Conservation (phyloP, 1,140 invertebrate genomes). For the Fragariocoptes setiger region DNA sequence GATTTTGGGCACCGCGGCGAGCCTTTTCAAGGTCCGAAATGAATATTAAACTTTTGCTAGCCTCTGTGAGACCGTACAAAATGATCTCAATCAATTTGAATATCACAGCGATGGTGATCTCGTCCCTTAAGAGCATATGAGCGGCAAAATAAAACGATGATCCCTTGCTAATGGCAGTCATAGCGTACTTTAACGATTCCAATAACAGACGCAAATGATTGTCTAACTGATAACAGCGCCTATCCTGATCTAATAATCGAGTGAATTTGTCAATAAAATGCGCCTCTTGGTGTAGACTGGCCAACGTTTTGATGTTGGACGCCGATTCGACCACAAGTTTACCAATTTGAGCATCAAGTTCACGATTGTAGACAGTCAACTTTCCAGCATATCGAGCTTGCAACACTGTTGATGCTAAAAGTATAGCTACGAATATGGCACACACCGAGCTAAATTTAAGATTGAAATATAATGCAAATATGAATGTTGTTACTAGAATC, state of each 20-base stretch:
- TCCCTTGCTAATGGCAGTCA: neutral
- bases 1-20: neutral
- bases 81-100: neutral
- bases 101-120: neutral
- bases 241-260: neutral
- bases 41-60: neutral
- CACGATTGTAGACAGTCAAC: neutral
- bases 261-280: constrained; percentile 2
- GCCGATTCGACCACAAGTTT: constrained; percentile 17
- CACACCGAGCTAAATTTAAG: neutral
- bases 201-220: neutral
- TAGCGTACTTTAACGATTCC: neutral
- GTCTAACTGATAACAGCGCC: neutral
- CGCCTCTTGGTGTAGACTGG: constrained; percentile 18
- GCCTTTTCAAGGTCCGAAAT: neutral
- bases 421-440: neutral
- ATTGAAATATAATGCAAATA: neutral
- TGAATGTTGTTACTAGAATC: neutral
- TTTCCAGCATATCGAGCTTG: neutral
- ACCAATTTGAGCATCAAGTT: neutral
- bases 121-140: neutral
- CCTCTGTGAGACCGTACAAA: neutral
- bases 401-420: neutral
- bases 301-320: constrained; percentile 24
- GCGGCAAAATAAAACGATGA: neutral